phyloP scores from a whole-genome alignment of 2,888 invertebrate species.

The Disparrhopalites patrizii region DNA sequence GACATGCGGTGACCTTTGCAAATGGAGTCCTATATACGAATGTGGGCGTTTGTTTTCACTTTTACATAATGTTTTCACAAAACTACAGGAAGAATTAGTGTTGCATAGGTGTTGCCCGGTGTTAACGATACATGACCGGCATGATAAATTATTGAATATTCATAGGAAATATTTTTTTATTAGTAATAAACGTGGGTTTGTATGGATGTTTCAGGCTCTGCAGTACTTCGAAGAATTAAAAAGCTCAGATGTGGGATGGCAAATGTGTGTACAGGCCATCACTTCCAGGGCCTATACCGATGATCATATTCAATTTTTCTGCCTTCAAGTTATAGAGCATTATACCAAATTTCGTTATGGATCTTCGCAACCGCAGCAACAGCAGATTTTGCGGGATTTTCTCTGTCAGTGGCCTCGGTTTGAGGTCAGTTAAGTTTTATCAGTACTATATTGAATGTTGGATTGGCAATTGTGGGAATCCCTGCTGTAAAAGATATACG shows the following conservation, averaged over 20 bases:
- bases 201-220: conserved; percentile 48
- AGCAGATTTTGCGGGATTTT: conserved; percentile 51
- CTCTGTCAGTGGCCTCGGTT: conserved; percentile 52
- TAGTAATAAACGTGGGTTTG: neutral
- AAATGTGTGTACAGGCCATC: conserved; percentile 53
- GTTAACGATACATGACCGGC: neutral
- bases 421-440: conserved; percentile 49
- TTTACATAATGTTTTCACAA: neutral
- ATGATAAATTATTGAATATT: neutral
- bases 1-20: no score
- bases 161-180: neutral
- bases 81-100: no score
- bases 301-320: conserved; percentile 55
- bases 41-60: neutral
- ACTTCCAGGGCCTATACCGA: conserved; percentile 36
- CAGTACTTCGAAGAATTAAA: conserved; percentile 56
- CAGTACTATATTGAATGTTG: no score
- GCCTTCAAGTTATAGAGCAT: conserved; percentile 55
- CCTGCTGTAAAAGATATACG: no score
- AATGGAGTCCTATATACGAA: neutral
- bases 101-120: no score
- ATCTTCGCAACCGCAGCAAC: conserved; percentile 47
- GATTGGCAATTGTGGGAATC: no score
- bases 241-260: conserved; percentile 54
- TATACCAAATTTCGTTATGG: conserved; percentile 53